Conservation (phyloP, 2,797 vertebrate species). For the Oreochromis mossambicus region DNA sequence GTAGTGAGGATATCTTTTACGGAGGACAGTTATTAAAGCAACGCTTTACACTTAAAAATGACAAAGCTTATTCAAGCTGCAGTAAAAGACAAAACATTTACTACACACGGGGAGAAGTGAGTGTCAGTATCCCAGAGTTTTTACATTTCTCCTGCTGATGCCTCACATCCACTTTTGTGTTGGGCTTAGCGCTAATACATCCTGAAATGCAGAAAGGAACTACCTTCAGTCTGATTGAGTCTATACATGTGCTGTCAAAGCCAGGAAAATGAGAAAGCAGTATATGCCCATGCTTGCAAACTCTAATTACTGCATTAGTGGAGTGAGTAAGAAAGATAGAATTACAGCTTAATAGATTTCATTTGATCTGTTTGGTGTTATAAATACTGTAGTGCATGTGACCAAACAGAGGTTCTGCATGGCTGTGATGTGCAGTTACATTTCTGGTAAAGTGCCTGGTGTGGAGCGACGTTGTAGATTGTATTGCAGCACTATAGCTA, state of each 20-base stretch:
- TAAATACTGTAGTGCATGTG: not conserved
- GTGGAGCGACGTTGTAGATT: not conserved
- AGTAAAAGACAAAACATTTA: not conserved
- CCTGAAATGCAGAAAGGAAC: not conserved
- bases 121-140: not conserved
- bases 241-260: not conserved
- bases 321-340: not conserved
- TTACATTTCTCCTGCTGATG: not conserved
- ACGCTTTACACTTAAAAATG: rapidly evolving
- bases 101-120: not conserved
- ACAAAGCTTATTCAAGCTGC: not conserved
- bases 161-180: not conserved
- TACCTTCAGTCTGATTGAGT: not conserved
- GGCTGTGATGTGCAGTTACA: not conserved
- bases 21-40: not conserved
- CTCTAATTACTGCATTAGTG: not conserved
- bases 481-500: not conserved
- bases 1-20: rapidly evolving
- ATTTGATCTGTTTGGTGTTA: not conserved
- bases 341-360: not conserved
- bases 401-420: not conserved
- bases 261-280: not conserved
- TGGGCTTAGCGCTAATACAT: not conserved
- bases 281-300: not conserved
- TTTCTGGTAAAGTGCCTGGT: not conserved